These are phyloP conservation scores for Drosophila tropicalis DNA, from an alignment of 1,140 invertebrate genomes.

Conservation along the genomic window DNA sequence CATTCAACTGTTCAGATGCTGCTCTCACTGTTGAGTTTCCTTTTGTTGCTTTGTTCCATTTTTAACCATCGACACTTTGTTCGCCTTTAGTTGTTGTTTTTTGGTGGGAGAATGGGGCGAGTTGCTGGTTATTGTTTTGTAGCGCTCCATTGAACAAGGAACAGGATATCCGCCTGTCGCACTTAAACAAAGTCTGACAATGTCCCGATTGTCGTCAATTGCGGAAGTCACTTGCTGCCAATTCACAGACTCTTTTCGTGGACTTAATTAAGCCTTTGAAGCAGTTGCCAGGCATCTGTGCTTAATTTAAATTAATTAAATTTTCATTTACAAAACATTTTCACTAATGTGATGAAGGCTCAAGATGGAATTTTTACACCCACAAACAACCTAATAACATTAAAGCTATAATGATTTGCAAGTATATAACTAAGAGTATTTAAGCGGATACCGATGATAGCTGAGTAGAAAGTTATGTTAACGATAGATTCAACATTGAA, in stretches of 20 bases:
- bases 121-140: conserved; percentile 51
- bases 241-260: conserved; percentile 36
- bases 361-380: not conserved
- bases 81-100: conserved; percentile 32
- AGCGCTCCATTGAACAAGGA: conserved; percentile 61
- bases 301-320: conserved; percentile 54
- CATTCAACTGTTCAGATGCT: conserved; percentile 55
- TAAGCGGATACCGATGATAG: too few relatives aligned
- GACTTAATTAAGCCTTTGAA: conserved; percentile 57
- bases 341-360: conserved; percentile 35
- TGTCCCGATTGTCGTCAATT: conserved; percentile 33
- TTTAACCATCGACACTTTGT: conserved; percentile 10
- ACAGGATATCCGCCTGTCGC: conserved; percentile 72
- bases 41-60: conserved; percentile 23
- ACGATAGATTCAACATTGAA: not conserved
- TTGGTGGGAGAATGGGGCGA: not conserved
- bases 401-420: not conserved
- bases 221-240: conserved; percentile 40
- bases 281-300: conserved; percentile 2
- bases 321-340: conserved; percentile 56
- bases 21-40: conserved; percentile 19
- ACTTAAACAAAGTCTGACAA: conserved; percentile 57
- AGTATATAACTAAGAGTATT: too few relatives aligned
- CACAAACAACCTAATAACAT: not conserved
- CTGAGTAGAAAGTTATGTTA: too few relatives aligned